phyloP scores from a whole-genome alignment of 2,888 invertebrate species.

The Morinoia aosen region DNA sequence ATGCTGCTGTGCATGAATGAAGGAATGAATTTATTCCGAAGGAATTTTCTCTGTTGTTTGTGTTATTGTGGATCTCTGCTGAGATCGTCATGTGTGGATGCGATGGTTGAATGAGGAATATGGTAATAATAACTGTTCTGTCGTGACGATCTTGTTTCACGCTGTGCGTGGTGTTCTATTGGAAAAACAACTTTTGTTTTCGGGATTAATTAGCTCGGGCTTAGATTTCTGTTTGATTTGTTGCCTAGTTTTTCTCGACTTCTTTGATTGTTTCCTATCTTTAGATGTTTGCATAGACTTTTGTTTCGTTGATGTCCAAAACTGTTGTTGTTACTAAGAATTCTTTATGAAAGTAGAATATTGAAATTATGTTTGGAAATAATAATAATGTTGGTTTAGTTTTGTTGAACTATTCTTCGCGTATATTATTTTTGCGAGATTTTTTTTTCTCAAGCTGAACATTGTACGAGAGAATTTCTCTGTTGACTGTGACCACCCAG shows the following conservation, averaged over 20 bases:
- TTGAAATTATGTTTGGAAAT: not conserved
- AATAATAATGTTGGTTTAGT: not conserved
- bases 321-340: not conserved
- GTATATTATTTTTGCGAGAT: not conserved
- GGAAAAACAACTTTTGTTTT: not conserved
- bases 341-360: not conserved
- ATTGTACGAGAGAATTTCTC: too few species aligned
- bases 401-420: not conserved
- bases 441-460: not conserved
- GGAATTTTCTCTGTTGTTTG: too few species aligned
- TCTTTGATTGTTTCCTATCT: not conserved
- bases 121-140: too few species aligned
- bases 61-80: too few species aligned
- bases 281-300: not conserved
- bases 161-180: not conserved
- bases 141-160: not conserved
- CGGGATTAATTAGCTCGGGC: not conserved
- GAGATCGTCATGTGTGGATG: too few species aligned
- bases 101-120: too few species aligned
- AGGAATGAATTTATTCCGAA: too few species aligned
- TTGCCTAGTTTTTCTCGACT: not conserved
- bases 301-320: not conserved
- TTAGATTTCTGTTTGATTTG: not conserved
- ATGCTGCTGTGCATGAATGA: too few species aligned
- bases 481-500: not conserved